Conservation (phyloP, 2,888 invertebrate genomes). For the Kuschelorhynchus macadamiae region DNA sequence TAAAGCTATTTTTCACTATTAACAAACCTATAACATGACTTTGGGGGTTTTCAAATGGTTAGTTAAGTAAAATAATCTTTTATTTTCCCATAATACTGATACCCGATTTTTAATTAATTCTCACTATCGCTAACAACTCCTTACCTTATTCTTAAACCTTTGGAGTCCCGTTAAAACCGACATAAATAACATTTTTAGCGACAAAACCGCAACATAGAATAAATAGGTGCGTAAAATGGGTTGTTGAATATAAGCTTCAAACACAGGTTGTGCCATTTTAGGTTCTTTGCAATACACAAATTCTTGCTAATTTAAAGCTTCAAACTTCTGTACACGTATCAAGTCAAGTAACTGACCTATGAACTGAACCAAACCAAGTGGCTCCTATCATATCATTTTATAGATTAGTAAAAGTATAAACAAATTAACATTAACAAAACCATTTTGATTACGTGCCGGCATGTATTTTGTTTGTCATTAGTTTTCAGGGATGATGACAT, state of each 20-base stretch:
- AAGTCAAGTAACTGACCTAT: background rate
- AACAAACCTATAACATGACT: no score
- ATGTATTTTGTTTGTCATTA: no score
- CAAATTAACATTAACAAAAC: no score
- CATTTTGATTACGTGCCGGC: no score
- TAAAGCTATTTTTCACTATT: no score
- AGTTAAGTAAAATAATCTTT: no score
- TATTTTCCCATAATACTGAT: no score
- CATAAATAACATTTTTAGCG: slow-evolving; percentile 66
- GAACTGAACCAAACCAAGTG: background rate
- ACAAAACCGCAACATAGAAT: slow-evolving; percentile 63
- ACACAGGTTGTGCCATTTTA: background rate
- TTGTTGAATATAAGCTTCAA: slow-evolving; percentile 2
- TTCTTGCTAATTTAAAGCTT: background rate
- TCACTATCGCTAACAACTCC: no score
- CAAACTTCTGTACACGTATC: background rate
- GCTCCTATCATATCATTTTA: background rate
- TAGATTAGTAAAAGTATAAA: no score
- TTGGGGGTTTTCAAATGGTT: no score
- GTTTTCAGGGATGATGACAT: no score
- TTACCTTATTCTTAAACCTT: slow-evolving; percentile 64
- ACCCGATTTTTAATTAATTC: no score
- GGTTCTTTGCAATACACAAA: background rate
- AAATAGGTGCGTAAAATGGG: slow-evolving; percentile 62
- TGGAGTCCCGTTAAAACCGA: slow-evolving; percentile 62